phyloP scores from a whole-genome alignment of 2,113 vertebrate species.

The Puntigrus tetrazona region DNA sequence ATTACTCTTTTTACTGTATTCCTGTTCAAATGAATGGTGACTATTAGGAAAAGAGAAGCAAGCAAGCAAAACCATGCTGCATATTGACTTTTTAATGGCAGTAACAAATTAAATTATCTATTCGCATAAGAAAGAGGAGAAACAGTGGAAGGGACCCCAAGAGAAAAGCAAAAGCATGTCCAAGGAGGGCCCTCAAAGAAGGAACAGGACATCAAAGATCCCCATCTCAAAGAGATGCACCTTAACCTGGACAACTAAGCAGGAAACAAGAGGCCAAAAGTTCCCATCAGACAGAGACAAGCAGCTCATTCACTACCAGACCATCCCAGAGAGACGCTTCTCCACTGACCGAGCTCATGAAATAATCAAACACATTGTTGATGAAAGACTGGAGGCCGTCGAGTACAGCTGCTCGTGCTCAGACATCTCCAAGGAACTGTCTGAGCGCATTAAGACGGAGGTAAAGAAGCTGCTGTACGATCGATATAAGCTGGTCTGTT shows the following conservation, averaged over 20 bases:
- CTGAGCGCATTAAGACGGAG: slow-evolving; percentile 54
- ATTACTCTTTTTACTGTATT: too few relatives aligned
- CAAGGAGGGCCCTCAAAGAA: slow-evolving; percentile 8
- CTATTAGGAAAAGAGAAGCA: background rate
- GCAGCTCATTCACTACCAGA: slow-evolving; percentile 28
- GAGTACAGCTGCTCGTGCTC: slow-evolving; percentile 50
- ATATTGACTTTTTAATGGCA: background rate
- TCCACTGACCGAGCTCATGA: slow-evolving; percentile 39
- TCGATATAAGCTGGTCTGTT: slow-evolving; percentile 63
- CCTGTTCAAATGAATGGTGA: background rate
- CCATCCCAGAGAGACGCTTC: slow-evolving; percentile 47
- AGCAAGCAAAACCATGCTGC: background rate
- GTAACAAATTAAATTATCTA: background rate
- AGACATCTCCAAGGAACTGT: slow-evolving; percentile 46
- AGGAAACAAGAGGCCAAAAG: background rate
- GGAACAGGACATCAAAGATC: background rate
- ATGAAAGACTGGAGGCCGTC: slow-evolving; percentile 42
- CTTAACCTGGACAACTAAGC: background rate
- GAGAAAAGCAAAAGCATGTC: background rate
- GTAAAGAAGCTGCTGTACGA: slow-evolving; percentile 52
- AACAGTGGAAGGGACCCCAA: background rate
- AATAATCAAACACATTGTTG: slow-evolving; percentile 53
- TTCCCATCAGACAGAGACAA: background rate
- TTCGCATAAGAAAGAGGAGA: background rate
- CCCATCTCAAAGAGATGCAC: background rate